These are phyloP conservation scores for Bombyx mandarina DNA, from an alignment of 1,140 invertebrate genomes.

Conservation along the genomic window DNA sequence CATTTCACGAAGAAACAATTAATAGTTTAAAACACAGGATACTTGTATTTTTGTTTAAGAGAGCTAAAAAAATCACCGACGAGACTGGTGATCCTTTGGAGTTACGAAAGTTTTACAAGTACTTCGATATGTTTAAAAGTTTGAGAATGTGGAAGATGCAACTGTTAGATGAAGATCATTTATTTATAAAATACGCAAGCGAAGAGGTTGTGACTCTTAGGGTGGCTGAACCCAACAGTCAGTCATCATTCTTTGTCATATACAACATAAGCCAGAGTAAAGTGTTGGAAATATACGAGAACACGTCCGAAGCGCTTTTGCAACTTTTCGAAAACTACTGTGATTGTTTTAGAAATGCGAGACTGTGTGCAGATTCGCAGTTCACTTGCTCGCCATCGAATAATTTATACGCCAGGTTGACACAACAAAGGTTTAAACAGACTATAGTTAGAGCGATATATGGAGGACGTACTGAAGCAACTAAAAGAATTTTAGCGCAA, in stretches of 20 bases:
- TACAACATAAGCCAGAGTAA: slow-evolving; percentile 91
- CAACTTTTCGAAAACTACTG: slow-evolving; percentile 93
- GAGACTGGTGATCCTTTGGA: slow-evolving; percentile 77
- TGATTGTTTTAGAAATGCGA: slow-evolving; percentile 93
- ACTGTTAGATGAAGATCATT: slow-evolving; percentile 90
- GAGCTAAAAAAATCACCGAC: slow-evolving; percentile 79
- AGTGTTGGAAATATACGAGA: slow-evolving; percentile 91
- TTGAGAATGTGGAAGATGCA: slow-evolving; percentile 98
- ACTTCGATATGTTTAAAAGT: slow-evolving; percentile 83
- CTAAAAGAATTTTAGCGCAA: slow-evolving; percentile 90
- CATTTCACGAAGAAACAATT: slow-evolving; percentile 84
- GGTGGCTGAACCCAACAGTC: slow-evolving; percentile 85
- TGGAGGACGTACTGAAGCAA: slow-evolving; percentile 88
- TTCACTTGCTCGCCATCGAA: slow-evolving; percentile 94
- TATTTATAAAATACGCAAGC: slow-evolving; percentile 93
- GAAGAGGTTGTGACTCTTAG: slow-evolving; percentile 91
- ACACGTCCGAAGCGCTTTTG: slow-evolving; percentile 89
- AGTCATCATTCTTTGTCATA: slow-evolving; percentile 91
- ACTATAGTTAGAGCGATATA: slow-evolving; percentile 90
- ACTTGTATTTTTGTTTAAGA: slow-evolving; percentile 85
- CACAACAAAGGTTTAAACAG: slow-evolving; percentile 84
- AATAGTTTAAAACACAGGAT: slow-evolving; percentile 92
- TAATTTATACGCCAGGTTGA: slow-evolving; percentile 85
- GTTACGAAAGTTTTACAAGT: slow-evolving; percentile 85
- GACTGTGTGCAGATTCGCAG: slow-evolving; percentile 84